Evolutionary conservation across 1,140 invertebrate species (phyloP).

Genomic region (Lepidurus packardi): DNA sequence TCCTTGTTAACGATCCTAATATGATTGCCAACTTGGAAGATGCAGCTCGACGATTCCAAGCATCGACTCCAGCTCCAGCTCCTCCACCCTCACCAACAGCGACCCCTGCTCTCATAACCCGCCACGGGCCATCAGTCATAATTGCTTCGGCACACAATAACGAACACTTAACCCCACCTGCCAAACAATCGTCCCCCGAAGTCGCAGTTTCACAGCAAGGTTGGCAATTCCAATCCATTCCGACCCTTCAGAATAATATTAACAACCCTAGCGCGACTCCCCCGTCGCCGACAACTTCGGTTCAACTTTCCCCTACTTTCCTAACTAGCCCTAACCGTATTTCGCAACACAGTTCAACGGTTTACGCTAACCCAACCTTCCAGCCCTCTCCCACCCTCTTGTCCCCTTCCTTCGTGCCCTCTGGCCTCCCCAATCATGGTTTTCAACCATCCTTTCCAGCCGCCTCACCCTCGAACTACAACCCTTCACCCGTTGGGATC

Average conservation of each 20-base stretch:
- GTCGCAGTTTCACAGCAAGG: too few species aligned
- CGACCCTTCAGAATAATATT: not conserved
- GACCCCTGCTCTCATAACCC: not conserved
- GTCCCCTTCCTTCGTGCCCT: too few species aligned
- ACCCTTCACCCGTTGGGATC: too few species aligned
- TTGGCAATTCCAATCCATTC: not conserved
- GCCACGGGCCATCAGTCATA: not conserved
- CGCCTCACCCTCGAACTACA: not conserved
- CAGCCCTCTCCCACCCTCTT: not conserved
- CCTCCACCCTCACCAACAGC: not conserved
- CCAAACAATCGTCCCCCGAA: not conserved
- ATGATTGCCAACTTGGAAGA: conserved; percentile 29
- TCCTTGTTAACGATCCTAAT: conserved; percentile 28
- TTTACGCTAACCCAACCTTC: not conserved
- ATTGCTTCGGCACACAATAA: too few species aligned
- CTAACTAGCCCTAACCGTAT: not conserved
- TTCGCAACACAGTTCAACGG: not conserved
- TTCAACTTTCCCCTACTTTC: not conserved
- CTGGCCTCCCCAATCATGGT: too few species aligned
- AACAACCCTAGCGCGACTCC: not conserved
- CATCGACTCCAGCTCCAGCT: not conserved
- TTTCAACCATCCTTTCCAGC: not conserved
- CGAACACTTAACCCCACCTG: not conserved
- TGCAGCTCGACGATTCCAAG: not conserved
- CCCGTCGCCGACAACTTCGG: not conserved